These are phyloP conservation scores for Neosilurus hyrtlii DNA, from an alignment of 2,797 vertebrate species.

Conservation along the genomic window DNA sequence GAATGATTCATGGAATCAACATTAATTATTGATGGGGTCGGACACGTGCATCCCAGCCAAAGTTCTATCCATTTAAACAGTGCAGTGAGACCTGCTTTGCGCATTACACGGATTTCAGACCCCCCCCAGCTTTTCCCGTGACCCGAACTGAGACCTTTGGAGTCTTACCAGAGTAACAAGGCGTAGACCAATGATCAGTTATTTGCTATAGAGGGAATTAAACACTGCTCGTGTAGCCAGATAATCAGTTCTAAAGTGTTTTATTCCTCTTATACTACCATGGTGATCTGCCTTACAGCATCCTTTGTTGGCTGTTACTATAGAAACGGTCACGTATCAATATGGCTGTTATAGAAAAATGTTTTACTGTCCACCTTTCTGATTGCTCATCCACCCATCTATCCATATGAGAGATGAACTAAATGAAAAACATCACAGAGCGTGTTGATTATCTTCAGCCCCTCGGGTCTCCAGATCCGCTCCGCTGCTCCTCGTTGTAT, in stretches of 20 bases:
- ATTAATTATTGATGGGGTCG: slow-evolving; percentile 49
- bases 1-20: slow-evolving; percentile 51
- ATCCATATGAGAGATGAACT: neutral
- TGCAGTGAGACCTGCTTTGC: neutral
- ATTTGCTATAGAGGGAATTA: neutral
- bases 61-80: slow-evolving; percentile 32
- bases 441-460: neutral
- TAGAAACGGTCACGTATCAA: neutral
- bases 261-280: neutral
- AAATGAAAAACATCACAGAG: neutral
- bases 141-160: neutral
- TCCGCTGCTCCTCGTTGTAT: neutral
- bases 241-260: neutral
- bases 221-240: neutral
- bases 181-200: neutral
- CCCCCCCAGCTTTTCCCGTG: neutral
- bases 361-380: neutral
- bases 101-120: neutral
- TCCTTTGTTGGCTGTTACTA: neutral
- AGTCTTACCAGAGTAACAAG: neutral
- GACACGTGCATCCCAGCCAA: slow-evolving; percentile 42
- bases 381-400: neutral
- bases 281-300: neutral
- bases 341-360: neutral
- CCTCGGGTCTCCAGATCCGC: neutral